These are phyloP conservation scores for Lasioglossum morio DNA, from an alignment of 2,888 invertebrate genomes.

Conservation along the genomic window DNA sequence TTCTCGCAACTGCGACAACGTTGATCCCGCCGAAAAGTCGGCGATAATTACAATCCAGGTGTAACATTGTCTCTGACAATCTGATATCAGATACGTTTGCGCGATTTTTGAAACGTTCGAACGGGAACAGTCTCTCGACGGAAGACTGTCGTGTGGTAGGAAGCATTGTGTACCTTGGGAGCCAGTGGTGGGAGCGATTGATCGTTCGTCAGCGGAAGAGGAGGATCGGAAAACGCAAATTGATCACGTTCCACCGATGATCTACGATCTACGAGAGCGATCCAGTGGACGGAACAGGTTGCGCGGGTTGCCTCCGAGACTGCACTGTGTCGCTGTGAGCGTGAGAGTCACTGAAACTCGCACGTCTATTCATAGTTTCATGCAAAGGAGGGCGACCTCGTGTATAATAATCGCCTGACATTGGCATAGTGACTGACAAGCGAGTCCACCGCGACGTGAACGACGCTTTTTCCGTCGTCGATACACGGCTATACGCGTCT, in stretches of 20 bases:
- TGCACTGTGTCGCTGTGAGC: not conserved
- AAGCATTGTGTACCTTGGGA: not conserved
- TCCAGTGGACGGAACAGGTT: not conserved
- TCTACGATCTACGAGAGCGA: not conserved
- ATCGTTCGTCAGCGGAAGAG: not conserved
- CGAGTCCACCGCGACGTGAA: not conserved
- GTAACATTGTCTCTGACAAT: not conserved
- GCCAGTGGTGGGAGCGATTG: not conserved
- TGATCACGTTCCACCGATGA: not conserved
- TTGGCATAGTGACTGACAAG: conserved; percentile 44
- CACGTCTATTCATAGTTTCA: conserved; percentile 47
- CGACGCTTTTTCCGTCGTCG: not conserved
- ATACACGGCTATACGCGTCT: not conserved
- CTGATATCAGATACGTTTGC: not conserved
- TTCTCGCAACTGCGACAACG: too few relatives aligned
- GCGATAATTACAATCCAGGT: too few relatives aligned
- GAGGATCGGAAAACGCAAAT: conserved; percentile 6
- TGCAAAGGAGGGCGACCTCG: conserved; percentile 40
- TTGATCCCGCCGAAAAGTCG: too few relatives aligned
- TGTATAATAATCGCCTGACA: conserved; percentile 42
- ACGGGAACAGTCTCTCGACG: not conserved
- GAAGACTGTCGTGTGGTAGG: not conserved
- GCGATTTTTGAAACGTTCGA: not conserved
- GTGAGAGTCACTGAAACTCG: conserved; percentile 30
- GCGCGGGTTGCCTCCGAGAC: not conserved